A percentile compares a stretch with the other conserved stretches of the same genome.
Conservation (phyloP, 2,113 vertebrate genomes). For the Hippocampus comes region DNA sequence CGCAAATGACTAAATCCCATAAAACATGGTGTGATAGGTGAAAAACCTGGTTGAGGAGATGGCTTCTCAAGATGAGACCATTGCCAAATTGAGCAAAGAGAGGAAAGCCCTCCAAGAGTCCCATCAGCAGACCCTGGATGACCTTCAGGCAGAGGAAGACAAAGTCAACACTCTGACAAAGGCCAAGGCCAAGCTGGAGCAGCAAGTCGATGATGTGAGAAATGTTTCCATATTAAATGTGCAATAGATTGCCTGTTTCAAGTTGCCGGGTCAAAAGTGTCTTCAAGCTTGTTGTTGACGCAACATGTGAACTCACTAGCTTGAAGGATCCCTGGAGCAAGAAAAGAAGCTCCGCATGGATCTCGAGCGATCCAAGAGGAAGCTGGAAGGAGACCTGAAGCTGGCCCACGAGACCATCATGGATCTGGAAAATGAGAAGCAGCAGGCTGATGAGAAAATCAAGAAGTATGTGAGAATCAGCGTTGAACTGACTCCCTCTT, state of each 20-base stretch:
- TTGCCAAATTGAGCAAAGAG: slow-evolving; percentile 80
- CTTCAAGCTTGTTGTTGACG: neutral
- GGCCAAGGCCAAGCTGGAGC: slow-evolving; percentile 65
- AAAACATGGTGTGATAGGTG: slow-evolving; percentile 35
- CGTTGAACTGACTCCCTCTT: neutral
- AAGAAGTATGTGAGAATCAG: slow-evolving; percentile 53
- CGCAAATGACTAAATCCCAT: neutral
- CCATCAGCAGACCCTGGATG: slow-evolving; percentile 80
- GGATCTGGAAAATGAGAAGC: slow-evolving; percentile 72
- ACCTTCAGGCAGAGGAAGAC: slow-evolving; percentile 79
- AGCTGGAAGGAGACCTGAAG: slow-evolving; percentile 69
- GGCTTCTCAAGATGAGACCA: slow-evolving; percentile 72
- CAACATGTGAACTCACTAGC: slow-evolving; percentile 44
- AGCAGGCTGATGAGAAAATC: slow-evolving; percentile 65
- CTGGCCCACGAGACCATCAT: slow-evolving; percentile 66
- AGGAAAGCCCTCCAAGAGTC: slow-evolving; percentile 84
- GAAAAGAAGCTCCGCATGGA: slow-evolving; percentile 84
- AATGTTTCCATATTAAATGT: slow-evolving; percentile 22
- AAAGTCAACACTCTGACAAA: slow-evolving; percentile 75
- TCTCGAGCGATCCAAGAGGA: slow-evolving; percentile 74
- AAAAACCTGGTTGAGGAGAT: slow-evolving; percentile 67
- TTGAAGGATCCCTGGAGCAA: slow-evolving; percentile 83
- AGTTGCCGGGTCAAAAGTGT: neutral
- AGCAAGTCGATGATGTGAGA: slow-evolving; percentile 68
- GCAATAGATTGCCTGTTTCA: neutral